Percentiles rank a stretch among this genome's conserved stretches.
Conservation (phyloP, 2,113 vertebrate genomes). For the Chelonoidis abingdonii region DNA sequence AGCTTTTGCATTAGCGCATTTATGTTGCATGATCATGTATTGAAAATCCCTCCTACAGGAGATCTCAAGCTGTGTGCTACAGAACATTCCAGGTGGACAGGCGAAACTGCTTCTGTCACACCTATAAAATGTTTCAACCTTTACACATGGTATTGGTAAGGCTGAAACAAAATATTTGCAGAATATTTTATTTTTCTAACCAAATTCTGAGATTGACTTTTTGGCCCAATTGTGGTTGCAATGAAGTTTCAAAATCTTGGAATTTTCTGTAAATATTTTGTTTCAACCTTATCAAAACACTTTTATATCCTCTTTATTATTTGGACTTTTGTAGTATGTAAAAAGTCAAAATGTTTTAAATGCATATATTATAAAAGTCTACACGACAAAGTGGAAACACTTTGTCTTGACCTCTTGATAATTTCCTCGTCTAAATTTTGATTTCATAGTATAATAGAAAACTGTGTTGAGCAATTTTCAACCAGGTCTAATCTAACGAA, state of each 20-base stretch:
- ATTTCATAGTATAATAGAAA: not conserved
- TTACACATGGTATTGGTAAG: too few species aligned
- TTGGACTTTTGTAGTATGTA: too few species aligned
- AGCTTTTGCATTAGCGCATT: not conserved
- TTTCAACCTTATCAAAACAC: not conserved
- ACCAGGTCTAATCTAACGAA: not conserved
- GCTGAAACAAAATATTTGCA: too few species aligned
- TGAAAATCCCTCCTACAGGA: not conserved
- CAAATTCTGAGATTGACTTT: not conserved
- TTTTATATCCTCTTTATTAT: not conserved
- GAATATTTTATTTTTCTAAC: too few species aligned
- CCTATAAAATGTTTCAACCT: not conserved
- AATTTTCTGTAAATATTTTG: not conserved
- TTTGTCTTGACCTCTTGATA: not conserved
- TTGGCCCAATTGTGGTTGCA: not conserved
- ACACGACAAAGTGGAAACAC: not conserved
- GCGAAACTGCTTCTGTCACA: not conserved
- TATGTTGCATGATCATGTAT: not conserved
- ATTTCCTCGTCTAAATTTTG: not conserved
- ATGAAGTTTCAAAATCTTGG: not conserved
- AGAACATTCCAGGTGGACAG: not conserved
- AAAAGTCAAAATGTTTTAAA: not conserved
- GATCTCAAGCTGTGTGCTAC: not conserved
- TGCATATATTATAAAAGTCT: not conserved
- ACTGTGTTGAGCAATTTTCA: not conserved